phyloP scores from a whole-genome alignment of 2,888 invertebrate genomes.

The Drosophila robusta region DNA sequence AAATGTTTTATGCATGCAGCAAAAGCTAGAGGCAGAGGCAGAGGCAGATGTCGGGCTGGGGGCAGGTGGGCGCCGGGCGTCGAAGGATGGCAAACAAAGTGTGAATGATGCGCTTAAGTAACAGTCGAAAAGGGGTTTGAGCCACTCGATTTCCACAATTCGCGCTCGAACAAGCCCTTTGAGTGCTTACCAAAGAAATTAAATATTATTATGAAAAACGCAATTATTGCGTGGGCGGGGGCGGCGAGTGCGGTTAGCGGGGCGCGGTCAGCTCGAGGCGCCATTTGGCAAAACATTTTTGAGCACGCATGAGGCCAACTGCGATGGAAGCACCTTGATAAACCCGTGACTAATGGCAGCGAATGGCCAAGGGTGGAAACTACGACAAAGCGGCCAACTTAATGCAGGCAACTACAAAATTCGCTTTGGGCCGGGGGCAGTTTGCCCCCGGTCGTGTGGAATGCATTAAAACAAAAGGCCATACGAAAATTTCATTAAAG shows the following conservation, averaged over 20 bases:
- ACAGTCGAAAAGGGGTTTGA: slow-evolving; percentile 34
- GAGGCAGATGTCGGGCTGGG: background rate
- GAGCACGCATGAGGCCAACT: slow-evolving; percentile 22
- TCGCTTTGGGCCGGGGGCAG: slow-evolving; percentile 19
- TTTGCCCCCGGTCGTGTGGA: slow-evolving; percentile 36
- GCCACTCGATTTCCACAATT: slow-evolving; percentile 31
- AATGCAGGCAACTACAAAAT: slow-evolving; percentile 58
- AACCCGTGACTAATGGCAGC: slow-evolving; percentile 71
- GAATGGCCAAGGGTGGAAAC: slow-evolving; percentile 55
- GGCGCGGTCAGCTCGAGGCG: slow-evolving; percentile 54
- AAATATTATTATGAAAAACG: slow-evolving; percentile 43
- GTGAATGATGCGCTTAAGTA: slow-evolving; percentile 65
- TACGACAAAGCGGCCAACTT: slow-evolving; percentile 53
- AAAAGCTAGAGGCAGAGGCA: slow-evolving; percentile 1
- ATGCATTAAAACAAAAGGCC: slow-evolving; percentile 73
- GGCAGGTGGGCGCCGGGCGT: background rate
- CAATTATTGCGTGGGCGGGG: slow-evolving; percentile 52
- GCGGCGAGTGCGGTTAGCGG: background rate
- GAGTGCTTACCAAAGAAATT: slow-evolving; percentile 30
- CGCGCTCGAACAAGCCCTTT: slow-evolving; percentile 35
- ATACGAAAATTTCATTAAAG: slow-evolving; percentile 69
- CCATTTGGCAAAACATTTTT: slow-evolving; percentile 38
- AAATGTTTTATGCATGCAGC: slow-evolving; percentile 70
- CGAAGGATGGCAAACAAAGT: slow-evolving; percentile 53
- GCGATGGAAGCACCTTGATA: slow-evolving; percentile 74